phyloP scores from a whole-genome alignment of 2,888 invertebrate genomes.

The Chalcosyrphus nemorum region DNA sequence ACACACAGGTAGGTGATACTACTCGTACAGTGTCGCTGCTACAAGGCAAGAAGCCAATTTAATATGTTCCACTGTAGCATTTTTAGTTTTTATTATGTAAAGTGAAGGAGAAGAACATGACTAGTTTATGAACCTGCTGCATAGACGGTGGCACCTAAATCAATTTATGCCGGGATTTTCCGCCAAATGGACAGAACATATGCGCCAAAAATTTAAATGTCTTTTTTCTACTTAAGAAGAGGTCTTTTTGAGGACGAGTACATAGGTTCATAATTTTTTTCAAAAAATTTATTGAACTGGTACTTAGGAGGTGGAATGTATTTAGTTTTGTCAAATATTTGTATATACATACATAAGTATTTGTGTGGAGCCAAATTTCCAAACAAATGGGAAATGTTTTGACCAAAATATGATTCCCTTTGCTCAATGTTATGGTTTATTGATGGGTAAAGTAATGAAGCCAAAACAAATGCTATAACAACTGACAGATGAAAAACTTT shows the following conservation, averaged over 20 bases:
- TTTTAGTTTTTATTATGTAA: constrained; percentile 59
- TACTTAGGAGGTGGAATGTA: no score
- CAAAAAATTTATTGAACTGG: neutral
- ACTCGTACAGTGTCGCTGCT: no score
- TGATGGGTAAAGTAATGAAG: no score
- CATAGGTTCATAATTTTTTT: no score
- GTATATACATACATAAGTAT: no score
- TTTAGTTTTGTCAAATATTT: no score
- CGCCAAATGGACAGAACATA: constrained; percentile 25
- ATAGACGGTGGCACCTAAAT: constrained; percentile 23
- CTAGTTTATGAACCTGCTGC: constrained; percentile 43
- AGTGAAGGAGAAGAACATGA: constrained; percentile 50
- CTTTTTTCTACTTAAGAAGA: neutral
- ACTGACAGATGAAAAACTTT: no score
- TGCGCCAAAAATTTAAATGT: constrained; percentile 42
- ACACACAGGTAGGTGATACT: constrained; percentile 45
- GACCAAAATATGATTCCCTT: no score
- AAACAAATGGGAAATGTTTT: no score
- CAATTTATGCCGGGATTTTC: constrained; percentile 63
- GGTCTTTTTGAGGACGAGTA: neutral
- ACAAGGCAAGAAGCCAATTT: constrained; percentile 57
- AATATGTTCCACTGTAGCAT: constrained; percentile 12
- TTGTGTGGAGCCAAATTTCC: no score
- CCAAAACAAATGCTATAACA: no score
- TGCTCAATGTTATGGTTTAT: no score